Conservation (phyloP, 2,113 vertebrate species). For the Setophaga coronata region DNA sequence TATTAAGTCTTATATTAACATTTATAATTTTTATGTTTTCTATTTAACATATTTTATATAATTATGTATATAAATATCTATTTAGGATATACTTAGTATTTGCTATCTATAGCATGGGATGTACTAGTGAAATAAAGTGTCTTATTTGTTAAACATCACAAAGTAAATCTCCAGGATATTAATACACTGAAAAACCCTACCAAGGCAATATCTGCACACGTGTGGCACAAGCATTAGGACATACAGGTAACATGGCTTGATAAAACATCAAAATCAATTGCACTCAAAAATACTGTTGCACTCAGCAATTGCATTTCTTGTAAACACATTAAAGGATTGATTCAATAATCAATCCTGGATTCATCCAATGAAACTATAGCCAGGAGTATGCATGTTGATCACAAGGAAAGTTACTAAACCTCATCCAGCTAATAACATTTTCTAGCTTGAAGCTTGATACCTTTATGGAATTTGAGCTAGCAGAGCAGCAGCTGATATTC, state of each 20-base stretch:
- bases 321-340: not conserved
- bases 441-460: not conserved
- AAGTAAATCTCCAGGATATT: not conserved
- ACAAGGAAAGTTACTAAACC: not conserved
- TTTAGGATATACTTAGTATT: not conserved
- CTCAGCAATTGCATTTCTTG: constrained; percentile 5
- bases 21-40: not conserved
- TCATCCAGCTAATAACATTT: not conserved
- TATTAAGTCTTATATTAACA: not conserved
- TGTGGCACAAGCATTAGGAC: not conserved
- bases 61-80: not conserved
- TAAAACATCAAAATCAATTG: not conserved
- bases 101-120: not conserved
- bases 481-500: constrained; percentile 11
- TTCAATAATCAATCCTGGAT: not conserved
- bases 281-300: not conserved
- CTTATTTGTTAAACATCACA: not conserved
- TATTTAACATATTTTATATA: not conserved
- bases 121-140: not conserved
- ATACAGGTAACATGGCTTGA: not conserved
- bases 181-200: not conserved
- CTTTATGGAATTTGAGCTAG: not conserved
- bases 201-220: not conserved
- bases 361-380: not conserved
- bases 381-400: not conserved